A percentile compares a stretch with the other conserved stretches of the same genome.
phyloP scores from a whole-genome alignment of 2,888 invertebrate genomes.

The Gerris lacustris region DNA sequence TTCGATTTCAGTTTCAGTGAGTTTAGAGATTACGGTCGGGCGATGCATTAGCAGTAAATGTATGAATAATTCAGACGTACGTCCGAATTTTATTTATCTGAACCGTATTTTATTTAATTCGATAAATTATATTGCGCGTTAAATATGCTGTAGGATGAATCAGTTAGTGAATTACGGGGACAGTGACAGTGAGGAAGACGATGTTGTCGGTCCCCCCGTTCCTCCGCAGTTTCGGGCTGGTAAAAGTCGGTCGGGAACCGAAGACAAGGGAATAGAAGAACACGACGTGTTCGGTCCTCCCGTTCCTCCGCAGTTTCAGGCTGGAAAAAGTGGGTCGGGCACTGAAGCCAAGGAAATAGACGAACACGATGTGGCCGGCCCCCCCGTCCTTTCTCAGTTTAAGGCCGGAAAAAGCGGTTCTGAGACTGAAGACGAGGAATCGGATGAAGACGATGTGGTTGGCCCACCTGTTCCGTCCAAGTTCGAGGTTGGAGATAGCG shows the following conservation, averaged over 20 bases:
- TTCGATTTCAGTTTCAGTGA: background rate
- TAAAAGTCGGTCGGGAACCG: conserved; percentile 15
- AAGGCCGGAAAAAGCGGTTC: no score
- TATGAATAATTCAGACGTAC: no score
- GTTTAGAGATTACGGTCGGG: no score
- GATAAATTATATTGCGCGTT: no score
- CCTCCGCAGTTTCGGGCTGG: conserved; percentile 17
- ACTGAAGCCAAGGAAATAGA: no score
- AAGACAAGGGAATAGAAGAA: conserved; percentile 36
- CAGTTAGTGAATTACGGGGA: no score
- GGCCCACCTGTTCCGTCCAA: conserved; percentile 18
- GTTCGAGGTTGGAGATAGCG: conserved; percentile 18
- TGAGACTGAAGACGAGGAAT: conserved; percentile 14
- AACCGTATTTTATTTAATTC: no score
- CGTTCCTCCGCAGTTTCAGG: conserved; percentile 26
- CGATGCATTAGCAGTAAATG: no score
- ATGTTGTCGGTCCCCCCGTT: conserved; percentile 20
- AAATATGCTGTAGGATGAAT: no score
- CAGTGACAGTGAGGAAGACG: conserved; percentile 17
- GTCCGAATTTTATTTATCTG: no score
- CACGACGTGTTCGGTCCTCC: conserved; percentile 42
- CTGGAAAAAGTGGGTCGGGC: background rate
- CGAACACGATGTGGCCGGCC: no score
- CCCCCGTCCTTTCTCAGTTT: no score
- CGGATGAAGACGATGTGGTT: conserved; percentile 21